Conservation (phyloP, 23 tunicate species). For the Oikopleura dioica region DNA sequence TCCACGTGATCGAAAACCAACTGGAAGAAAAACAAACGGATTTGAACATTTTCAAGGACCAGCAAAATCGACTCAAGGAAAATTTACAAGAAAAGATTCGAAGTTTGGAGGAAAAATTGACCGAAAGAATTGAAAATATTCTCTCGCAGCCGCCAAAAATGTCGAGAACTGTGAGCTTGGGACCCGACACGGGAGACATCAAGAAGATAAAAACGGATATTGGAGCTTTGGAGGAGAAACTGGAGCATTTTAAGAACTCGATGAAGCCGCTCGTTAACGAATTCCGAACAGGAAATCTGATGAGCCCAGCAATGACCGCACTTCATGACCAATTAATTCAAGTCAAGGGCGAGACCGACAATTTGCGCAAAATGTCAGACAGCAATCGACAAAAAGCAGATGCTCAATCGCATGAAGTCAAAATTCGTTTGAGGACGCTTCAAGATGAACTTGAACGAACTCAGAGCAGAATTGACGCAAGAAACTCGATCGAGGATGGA, state of each 20-base stretch:
- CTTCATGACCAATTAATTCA: neutral
- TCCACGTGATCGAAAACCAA: too few relatives aligned
- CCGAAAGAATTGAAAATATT: neutral
- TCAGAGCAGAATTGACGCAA: neutral
- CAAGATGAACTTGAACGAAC: neutral
- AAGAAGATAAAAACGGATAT: neutral
- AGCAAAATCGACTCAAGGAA: too few relatives aligned
- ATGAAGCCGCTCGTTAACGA: neutral
- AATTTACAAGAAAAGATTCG: too few relatives aligned
- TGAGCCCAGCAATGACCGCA: constrained; percentile 1
- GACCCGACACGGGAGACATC: neutral
- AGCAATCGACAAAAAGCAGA: neutral
- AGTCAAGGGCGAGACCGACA: neutral
- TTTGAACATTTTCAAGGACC: too few relatives aligned
- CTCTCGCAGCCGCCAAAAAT: neutral
- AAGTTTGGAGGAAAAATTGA: too few relatives aligned
- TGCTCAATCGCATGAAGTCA: neutral
- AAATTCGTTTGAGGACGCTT: neutral
- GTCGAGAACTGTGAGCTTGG: neutral
- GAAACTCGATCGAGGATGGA: too few relatives aligned
- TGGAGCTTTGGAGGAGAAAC: neutral
- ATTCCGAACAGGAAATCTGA: constrained; percentile 12
- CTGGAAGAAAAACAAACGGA: too few relatives aligned
- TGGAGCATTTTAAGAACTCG: neutral
- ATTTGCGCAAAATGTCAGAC: neutral